Evolutionary conservation across 2,888 invertebrate genomes (phyloP).

Genomic region (Scaptomyza caliginosa): DNA sequence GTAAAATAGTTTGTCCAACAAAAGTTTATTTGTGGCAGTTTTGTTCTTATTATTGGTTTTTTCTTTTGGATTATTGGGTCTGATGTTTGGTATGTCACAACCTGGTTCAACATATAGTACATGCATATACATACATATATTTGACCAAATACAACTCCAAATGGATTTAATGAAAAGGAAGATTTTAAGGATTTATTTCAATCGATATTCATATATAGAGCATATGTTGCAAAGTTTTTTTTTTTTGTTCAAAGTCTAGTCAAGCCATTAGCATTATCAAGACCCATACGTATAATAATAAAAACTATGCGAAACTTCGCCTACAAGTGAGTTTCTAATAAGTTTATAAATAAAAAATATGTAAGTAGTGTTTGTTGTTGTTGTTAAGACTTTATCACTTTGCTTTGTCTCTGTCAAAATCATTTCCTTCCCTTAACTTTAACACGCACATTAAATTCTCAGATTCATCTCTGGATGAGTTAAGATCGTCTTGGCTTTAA

Average conservation of each 20-base stretch:
- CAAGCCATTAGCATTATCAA: conserved; percentile 14
- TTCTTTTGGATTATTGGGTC: conserved; percentile 46
- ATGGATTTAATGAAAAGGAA: background rate
- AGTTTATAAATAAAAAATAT: conserved; percentile 36
- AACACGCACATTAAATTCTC: conserved; percentile 60
- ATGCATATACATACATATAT: background rate
- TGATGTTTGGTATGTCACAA: conserved; percentile 41
- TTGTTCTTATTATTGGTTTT: conserved; percentile 31
- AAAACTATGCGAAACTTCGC: conserved; percentile 33
- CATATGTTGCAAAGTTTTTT: conserved; percentile 27
- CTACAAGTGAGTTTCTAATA: conserved; percentile 20
- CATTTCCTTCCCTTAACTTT: conserved; percentile 45
- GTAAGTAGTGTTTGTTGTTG: conserved; percentile 40
- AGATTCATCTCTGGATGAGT: conserved; percentile 14
- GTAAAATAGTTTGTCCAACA: conserved; percentile 29
- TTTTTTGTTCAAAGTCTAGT: conserved; percentile 36
- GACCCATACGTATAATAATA: conserved; percentile 12
- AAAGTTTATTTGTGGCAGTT: conserved; percentile 50
- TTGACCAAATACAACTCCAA: conserved; percentile 3
- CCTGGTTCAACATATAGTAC: conserved; percentile 10
- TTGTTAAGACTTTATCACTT: conserved; percentile 69
- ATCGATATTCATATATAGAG: conserved; percentile 21
- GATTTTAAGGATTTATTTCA: background rate
- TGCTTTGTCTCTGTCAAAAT: conserved; percentile 55
- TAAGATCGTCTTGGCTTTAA: conserved; percentile 28